Conservation (phyloP, 2,113 vertebrate genomes). For the Riparia riparia region DNA sequence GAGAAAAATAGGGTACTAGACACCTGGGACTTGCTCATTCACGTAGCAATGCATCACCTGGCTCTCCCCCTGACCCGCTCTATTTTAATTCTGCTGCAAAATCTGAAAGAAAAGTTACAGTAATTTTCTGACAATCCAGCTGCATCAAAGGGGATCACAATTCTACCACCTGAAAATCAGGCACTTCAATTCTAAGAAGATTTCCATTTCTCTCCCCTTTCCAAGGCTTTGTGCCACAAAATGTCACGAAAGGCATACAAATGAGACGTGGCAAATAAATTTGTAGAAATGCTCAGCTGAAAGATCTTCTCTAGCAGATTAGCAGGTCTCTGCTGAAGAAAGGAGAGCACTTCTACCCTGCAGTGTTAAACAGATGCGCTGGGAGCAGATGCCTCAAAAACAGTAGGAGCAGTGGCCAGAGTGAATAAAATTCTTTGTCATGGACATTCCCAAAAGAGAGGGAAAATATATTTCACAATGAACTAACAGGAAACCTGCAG, state of each 20-base stretch:
- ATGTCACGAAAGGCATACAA: not conserved
- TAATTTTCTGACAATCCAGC: not conserved
- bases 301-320: not conserved
- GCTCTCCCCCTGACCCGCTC: not conserved
- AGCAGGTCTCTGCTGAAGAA: not conserved
- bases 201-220: not conserved
- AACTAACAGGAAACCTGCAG: not conserved
- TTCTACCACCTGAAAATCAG: not conserved
- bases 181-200: not conserved
- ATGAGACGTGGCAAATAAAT: not conserved
- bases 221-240: not conserved
- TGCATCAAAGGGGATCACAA: not conserved
- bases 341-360: not conserved
- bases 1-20: not conserved
- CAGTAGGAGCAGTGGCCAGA: not conserved
- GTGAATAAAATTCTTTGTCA: not conserved
- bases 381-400: not conserved
- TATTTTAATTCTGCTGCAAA: not conserved
- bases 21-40: not conserved
- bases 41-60: not conserved
- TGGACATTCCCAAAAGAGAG: not conserved
- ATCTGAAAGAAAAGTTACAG: not conserved
- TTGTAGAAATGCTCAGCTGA: not conserved
- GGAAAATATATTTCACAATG: not conserved
- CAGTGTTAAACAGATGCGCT: not conserved